phyloP scores from a whole-genome alignment of 1,140 invertebrate genomes.

The Drosophila watanabei region DNA sequence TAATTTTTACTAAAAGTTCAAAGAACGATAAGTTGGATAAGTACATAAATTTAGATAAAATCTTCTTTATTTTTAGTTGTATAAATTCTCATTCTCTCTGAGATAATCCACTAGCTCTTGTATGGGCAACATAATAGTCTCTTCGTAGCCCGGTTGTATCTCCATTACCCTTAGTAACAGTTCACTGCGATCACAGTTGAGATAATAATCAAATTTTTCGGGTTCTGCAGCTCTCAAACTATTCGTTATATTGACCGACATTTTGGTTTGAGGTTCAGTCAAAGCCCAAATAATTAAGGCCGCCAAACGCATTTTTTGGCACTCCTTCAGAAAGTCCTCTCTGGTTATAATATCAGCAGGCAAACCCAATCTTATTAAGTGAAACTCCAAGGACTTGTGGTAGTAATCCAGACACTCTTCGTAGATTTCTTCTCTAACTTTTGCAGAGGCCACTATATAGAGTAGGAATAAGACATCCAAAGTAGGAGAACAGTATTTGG shows the following conservation, averaged over 20 bases:
- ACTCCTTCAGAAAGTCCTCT: conserved; percentile 52
- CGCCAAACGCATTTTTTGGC: conserved; percentile 35
- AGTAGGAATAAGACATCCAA: conserved; percentile 86
- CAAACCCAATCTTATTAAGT: conserved; percentile 36
- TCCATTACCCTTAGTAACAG: conserved; percentile 66
- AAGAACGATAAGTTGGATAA: not conserved
- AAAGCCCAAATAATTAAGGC: conserved; percentile 58
- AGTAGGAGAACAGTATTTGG: conserved; percentile 87
- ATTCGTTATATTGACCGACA: conserved; percentile 50
- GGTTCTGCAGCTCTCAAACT: conserved; percentile 58
- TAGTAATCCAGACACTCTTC: conserved; percentile 58
- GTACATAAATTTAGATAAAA: not conserved
- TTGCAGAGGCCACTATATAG: conserved; percentile 51
- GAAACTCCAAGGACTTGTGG: conserved; percentile 24
- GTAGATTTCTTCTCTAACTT: conserved; percentile 28
- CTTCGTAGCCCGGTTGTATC: conserved; percentile 62
- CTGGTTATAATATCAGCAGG: conserved; percentile 19
- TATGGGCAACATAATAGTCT: conserved; percentile 63
- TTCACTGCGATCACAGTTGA: conserved; percentile 68
- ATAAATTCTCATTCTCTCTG: conserved; percentile 28
- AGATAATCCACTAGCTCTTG: conserved; percentile 68
- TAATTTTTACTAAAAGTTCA: conserved; percentile 3
- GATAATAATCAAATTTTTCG: conserved; percentile 72
- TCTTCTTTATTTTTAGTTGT: not conserved
- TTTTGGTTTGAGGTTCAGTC: conserved; percentile 68